Evolutionary conservation across 2,113 vertebrate genomes (phyloP).

Genomic region (Alectura lathami): DNA sequence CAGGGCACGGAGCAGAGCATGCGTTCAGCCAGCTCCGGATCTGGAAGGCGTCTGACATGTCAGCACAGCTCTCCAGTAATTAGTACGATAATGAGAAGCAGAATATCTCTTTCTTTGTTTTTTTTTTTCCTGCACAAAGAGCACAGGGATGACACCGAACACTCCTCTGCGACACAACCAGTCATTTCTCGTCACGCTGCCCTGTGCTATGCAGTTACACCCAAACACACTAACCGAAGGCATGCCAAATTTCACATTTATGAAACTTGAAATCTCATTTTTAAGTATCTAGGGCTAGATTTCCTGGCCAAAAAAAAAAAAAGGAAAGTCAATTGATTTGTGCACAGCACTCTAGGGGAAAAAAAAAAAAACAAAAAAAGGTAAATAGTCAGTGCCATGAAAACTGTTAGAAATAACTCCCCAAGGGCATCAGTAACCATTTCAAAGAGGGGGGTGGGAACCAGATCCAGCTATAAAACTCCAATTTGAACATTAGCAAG

Average conservation of each 20-base stretch:
- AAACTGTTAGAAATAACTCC: conserved; percentile 38
- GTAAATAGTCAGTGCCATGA: neutral
- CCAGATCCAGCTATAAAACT: conserved; percentile 20
- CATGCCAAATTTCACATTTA: neutral
- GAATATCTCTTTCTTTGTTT: neutral
- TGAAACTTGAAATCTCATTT: neutral
- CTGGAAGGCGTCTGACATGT: conserved; percentile 43
- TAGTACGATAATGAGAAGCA: conserved; percentile 48
- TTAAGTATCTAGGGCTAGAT: neutral
- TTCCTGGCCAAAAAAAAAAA: neutral
- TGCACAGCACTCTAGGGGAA: neutral
- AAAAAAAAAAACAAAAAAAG: neutral
- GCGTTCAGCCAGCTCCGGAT: conserved; percentile 47
- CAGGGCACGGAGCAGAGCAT: conserved; percentile 28
- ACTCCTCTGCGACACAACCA: neutral
- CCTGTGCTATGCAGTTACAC: neutral
- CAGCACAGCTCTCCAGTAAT: conserved; percentile 61
- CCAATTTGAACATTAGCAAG: neutral
- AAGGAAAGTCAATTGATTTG: neutral
- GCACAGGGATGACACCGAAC: conserved; percentile 11
- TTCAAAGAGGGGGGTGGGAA: conserved; percentile 51
- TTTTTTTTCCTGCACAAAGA: neutral
- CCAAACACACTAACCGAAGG: neutral
- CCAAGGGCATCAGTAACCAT: conserved; percentile 17
- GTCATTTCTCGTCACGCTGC: neutral